These are phyloP conservation scores for Alosa sapidissima DNA, from an alignment of 2,797 vertebrate genomes.

Conservation along the genomic window DNA sequence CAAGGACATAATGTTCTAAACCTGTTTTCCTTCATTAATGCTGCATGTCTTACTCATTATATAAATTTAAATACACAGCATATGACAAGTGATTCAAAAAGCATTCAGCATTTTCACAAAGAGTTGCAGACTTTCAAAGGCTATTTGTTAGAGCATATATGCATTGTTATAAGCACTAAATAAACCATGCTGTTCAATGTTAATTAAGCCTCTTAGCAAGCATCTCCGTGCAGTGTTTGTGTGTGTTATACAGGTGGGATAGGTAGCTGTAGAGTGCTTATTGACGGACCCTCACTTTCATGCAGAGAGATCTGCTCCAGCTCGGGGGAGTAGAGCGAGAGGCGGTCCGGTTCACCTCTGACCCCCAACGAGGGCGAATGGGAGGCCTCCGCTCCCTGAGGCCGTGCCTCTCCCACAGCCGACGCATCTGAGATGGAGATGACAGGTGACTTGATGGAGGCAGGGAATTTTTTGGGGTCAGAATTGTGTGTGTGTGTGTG, in stretches of 20 bases:
- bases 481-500: neutral
- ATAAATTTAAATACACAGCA: neutral
- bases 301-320: constrained; percentile 88
- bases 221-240: neutral
- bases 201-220: neutral
- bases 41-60: neutral
- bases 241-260: neutral
- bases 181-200: neutral
- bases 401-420: constrained; percentile 73
- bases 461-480: neutral
- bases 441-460: neutral
- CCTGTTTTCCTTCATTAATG: neutral
- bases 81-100: neutral
- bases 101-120: neutral
- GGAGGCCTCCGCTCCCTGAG: constrained; percentile 73
- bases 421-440: constrained; percentile 72
- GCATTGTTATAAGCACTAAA: neutral
- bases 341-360: constrained; percentile 81
- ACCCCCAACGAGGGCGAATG: constrained; percentile 80
- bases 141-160: neutral
- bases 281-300: constrained; percentile 96
- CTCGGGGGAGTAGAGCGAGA: constrained; percentile 82
- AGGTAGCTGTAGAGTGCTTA: constrained; percentile 17
- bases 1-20: neutral
- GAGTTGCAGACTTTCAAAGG: neutral